A percentile compares a stretch with the other conserved stretches of the same genome.
phyloP scores from a whole-genome alignment of 2,113 vertebrate genomes.

The Microcebus murinus region DNA sequence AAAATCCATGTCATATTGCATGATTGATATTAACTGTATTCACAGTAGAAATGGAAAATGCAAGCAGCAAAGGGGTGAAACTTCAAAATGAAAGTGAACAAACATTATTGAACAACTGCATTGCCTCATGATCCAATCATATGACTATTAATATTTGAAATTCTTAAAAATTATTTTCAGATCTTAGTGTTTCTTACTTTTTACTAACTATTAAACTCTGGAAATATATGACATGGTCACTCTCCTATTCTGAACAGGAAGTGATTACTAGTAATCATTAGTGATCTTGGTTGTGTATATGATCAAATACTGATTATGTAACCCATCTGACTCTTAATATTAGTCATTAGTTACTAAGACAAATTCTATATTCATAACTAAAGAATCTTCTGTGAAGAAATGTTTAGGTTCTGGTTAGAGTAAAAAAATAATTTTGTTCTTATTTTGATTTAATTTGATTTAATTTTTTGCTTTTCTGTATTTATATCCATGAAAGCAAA shows the following conservation, averaged over 20 bases:
- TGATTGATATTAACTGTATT: neutral
- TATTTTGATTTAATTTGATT: neutral
- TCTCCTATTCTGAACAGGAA: neutral
- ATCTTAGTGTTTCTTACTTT: neutral
- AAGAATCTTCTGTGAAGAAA: neutral
- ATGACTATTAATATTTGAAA: neutral
- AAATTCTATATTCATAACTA: neutral
- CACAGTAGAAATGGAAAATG: neutral
- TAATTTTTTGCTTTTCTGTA: neutral
- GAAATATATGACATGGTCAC: neutral
- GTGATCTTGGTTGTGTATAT: neutral
- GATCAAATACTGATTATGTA: neutral
- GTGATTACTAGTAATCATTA: neutral
- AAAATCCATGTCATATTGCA: neutral
- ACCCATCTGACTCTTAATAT: neutral
- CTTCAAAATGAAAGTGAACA: neutral
- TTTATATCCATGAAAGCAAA: neutral
- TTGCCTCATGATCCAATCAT: neutral
- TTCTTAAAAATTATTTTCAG: neutral
- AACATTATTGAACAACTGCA: neutral
- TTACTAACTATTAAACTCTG: neutral
- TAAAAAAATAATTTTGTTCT: neutral
- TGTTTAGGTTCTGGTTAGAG: neutral
- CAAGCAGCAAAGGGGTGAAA: neutral
- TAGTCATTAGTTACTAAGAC: neutral